phyloP scores from a whole-genome alignment of 2,888 invertebrate genomes.

The Bellardia bayeri region DNA sequence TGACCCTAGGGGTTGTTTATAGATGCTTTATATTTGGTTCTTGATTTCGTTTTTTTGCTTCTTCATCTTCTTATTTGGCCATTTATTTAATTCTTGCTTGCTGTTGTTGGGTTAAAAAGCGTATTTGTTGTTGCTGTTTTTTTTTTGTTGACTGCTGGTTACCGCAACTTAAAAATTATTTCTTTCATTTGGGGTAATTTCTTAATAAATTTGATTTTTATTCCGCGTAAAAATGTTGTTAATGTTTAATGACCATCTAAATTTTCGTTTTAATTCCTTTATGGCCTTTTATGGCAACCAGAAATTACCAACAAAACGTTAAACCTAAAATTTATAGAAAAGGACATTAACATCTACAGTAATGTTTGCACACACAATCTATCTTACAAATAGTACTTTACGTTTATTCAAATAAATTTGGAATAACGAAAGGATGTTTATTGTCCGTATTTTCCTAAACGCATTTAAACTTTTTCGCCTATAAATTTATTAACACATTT shows the following conservation, averaged over 20 bases:
- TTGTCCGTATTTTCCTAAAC: background rate
- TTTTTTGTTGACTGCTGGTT: constrained; percentile 27
- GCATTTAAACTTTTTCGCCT: constrained; percentile 1
- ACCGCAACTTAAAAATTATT: constrained; percentile 68
- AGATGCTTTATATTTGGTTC: constrained; percentile 67
- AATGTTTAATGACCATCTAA: constrained; percentile 72
- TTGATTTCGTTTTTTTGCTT: constrained; percentile 59
- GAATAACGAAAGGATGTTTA: constrained; percentile 2
- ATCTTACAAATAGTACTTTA: background rate
- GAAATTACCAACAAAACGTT: constrained; percentile 59
- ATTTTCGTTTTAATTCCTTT: constrained; percentile 72
- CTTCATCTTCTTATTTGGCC: constrained; percentile 47
- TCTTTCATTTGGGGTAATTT: constrained; percentile 62
- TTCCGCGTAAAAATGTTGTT: constrained; percentile 70
- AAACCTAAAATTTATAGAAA: constrained; percentile 59
- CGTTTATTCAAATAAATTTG: constrained; percentile 19
- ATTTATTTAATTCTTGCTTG: constrained; percentile 49
- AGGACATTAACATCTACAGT: background rate
- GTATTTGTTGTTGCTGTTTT: background rate
- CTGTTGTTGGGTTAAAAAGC: constrained; percentile 20
- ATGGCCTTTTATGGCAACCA: constrained; percentile 68
- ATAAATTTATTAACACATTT: constrained; percentile 33
- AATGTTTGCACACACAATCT: background rate
- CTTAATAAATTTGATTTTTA: constrained; percentile 70
- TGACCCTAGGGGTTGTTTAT: constrained; percentile 70